A percentile compares a stretch with the other conserved stretches of the same genome.
phyloP scores from a whole-genome alignment of 2,888 invertebrate species.

The Horisme vitalbata region DNA sequence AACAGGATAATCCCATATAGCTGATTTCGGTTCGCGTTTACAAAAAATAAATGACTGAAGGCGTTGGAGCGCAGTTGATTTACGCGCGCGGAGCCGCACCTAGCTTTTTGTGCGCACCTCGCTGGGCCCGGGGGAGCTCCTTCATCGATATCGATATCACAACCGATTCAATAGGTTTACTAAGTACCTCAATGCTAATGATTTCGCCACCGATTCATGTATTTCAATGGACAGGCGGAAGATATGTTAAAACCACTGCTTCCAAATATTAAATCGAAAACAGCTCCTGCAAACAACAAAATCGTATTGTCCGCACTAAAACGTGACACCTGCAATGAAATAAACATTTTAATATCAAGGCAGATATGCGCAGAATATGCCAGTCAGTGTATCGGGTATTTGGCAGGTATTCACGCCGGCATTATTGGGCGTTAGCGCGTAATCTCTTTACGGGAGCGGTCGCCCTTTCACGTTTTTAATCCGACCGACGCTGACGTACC shows the following conservation, averaged over 20 bases:
- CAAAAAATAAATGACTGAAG: constrained; percentile 31
- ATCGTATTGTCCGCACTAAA: constrained; percentile 2
- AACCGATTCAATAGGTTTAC: neutral
- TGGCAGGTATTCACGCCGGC: constrained; percentile 41
- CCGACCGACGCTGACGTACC: constrained; percentile 19
- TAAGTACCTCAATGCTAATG: neutral
- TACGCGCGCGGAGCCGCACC: constrained; percentile 24
- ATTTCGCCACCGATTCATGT: neutral
- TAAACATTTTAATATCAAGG: constrained; percentile 20
- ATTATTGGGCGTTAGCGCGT: constrained; percentile 44
- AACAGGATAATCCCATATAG: constrained; percentile 9
- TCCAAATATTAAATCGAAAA: neutral
- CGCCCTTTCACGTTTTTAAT: constrained; percentile 42
- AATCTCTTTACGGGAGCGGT: constrained; percentile 38
- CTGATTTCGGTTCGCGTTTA: constrained; percentile 12
- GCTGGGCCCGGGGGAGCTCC: neutral
- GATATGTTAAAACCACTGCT: neutral
- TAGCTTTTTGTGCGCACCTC: constrained; percentile 29
- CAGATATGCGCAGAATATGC: constrained; percentile 15
- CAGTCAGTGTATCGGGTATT: constrained; percentile 20
- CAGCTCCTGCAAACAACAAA: neutral
- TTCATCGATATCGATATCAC: neutral
- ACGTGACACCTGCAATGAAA: constrained; percentile 10
- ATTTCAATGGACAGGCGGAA: neutral
- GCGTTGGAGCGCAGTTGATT: constrained; percentile 29